phyloP scores from a whole-genome alignment of 2,113 vertebrate genomes.

The Herpetotheres cachinnans region DNA sequence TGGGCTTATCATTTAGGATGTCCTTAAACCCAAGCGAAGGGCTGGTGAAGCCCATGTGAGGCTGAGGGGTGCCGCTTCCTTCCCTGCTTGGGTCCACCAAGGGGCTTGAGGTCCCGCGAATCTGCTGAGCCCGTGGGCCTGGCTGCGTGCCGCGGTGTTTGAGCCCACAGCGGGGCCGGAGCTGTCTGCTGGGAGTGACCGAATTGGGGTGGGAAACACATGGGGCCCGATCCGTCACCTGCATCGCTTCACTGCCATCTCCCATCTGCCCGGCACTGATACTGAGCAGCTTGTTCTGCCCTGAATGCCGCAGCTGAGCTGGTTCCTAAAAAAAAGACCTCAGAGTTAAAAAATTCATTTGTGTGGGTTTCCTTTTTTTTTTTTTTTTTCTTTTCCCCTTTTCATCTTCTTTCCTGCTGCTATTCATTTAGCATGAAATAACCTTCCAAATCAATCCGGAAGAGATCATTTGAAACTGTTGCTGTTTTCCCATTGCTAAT shows the following conservation, averaged over 20 bases:
- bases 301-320: not conserved
- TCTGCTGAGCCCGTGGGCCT: not conserved
- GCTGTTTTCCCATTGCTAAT: conserved; percentile 29
- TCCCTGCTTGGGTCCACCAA: not conserved
- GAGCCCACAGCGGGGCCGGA: not conserved
- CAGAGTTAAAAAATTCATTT: not conserved
- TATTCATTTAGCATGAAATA: conserved; percentile 55
- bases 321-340: not conserved
- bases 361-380: not conserved
- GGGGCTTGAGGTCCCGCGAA: rapidly evolving
- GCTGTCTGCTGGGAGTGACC: not conserved
- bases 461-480: conserved; percentile 28
- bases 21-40: not conserved
- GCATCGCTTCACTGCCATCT: not conserved
- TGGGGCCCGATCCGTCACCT: not conserved
- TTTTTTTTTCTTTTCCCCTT: not conserved
- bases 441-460: conserved; percentile 40
- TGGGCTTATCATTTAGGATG: not conserved
- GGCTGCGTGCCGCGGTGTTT: rapidly evolving
- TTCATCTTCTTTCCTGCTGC: conserved; percentile 48
- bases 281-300: not conserved
- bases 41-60: not conserved
- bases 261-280: not conserved
- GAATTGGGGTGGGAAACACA: not conserved
- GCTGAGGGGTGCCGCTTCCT: rapidly evolving